Conservation (phyloP, 2,797 vertebrate species). For the Rhinophrynus dorsalis region DNA sequence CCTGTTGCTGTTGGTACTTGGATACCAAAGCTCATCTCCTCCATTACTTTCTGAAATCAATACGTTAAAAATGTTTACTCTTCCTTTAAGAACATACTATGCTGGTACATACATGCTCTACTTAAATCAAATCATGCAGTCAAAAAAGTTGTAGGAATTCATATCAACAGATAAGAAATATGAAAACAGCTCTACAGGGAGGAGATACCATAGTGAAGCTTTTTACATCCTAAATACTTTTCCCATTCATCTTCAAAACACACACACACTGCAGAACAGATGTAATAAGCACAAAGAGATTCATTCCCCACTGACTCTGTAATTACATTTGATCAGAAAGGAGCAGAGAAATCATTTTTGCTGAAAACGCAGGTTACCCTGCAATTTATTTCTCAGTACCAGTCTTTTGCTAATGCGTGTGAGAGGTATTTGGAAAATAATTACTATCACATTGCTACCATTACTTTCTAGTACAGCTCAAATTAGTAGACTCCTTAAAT, state of each 20-base stretch:
- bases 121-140: background rate
- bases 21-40: too few relatives aligned
- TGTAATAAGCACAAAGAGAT: constrained; percentile 29
- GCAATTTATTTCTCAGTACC: constrained; percentile 23
- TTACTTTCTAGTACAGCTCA: background rate
- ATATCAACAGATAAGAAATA: constrained; percentile 31
- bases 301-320: constrained; percentile 16
- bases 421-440: constrained; percentile 6
- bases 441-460: background rate
- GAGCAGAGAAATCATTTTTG: constrained; percentile 14
- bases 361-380: constrained; percentile 10
- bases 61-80: too few relatives aligned
- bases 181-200: constrained; percentile 15
- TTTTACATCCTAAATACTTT: constrained; percentile 8
- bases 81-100: background rate
- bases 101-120: background rate
- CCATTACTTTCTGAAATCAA: too few relatives aligned
- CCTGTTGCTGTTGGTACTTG: too few relatives aligned
- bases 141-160: background rate
- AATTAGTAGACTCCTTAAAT: constrained; percentile 4
- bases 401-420: constrained; percentile 6
- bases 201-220: background rate
- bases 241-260: constrained; percentile 41
- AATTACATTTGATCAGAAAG: constrained; percentile 22
- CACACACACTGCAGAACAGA: background rate